phyloP scores from a whole-genome alignment of 2,113 vertebrate species.

The Vicugna pacos region DNA sequence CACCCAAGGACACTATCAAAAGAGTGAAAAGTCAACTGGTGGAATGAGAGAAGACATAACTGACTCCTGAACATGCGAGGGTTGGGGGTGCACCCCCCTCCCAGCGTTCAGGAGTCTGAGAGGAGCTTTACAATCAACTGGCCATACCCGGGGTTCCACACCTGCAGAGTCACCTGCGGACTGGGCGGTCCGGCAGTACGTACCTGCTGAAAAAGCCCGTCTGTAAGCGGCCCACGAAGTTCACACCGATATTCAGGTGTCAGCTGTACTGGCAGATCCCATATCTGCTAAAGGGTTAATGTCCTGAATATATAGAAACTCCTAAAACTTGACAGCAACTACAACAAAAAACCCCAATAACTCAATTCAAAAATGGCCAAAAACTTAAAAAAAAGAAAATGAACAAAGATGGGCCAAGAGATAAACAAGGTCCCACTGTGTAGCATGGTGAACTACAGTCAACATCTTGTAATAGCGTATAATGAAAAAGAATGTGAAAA shows the following conservation, averaged over 20 bases:
- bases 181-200: too few species aligned
- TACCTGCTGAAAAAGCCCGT: background rate
- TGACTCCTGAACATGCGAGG: background rate
- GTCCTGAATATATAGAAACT: background rate
- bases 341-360: too few species aligned
- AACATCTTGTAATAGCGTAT: too few species aligned
- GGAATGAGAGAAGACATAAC: background rate
- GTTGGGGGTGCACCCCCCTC: background rate
- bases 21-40: fast-evolving
- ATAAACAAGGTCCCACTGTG: too few species aligned
- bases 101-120: background rate
- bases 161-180: too few species aligned
- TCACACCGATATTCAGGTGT: background rate
- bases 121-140: background rate
- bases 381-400: too few species aligned
- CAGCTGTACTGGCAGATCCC: too few species aligned
- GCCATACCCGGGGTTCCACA: background rate
- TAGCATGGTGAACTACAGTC: too few species aligned
- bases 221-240: background rate
- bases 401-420: too few species aligned
- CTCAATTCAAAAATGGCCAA: too few species aligned
- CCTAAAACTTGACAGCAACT: background rate
- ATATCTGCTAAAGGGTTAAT: background rate
- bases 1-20: background rate
- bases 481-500: too few species aligned